A percentile compares a stretch with the other conserved stretches of the same genome.
Conservation (phyloP, 1,140 invertebrate genomes). For the Drosophila insularis region DNA sequence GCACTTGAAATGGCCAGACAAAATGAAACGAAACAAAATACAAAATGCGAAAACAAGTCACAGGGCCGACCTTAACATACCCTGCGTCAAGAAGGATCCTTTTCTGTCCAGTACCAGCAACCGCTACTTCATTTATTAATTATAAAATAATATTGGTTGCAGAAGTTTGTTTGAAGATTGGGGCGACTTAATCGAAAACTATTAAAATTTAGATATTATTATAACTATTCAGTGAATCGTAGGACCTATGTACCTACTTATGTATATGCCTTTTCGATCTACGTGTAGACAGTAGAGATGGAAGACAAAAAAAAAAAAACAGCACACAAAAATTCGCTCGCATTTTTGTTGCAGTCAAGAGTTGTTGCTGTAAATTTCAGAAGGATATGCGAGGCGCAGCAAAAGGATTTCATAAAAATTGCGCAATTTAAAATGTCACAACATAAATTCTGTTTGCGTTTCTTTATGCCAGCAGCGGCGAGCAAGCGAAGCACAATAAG, state of each 20-base stretch:
- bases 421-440: constrained; percentile 82
- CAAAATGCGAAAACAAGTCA: background rate
- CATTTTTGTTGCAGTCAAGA: constrained; percentile 66
- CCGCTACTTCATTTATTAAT: too few species aligned
- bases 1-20: constrained; percentile 15
- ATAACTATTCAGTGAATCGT: too few species aligned
- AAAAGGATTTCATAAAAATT: constrained; percentile 82
- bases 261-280: background rate
- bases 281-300: background rate
- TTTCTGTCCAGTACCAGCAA: too few species aligned
- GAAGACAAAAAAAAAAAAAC: background rate
- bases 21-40: constrained; percentile 2
- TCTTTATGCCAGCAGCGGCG: constrained; percentile 69
- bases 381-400: constrained; percentile 57
- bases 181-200: too few species aligned
- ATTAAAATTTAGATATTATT: too few species aligned
- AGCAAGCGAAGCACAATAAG: constrained; percentile 65
- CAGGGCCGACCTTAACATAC: background rate
- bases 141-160: too few species aligned
- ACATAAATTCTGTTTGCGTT: constrained; percentile 82
- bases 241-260: too few species aligned
- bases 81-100: background rate
- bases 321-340: constrained; percentile 72
- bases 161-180: too few species aligned
- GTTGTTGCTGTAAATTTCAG: constrained; percentile 55